A percentile compares a stretch with the other conserved stretches of the same genome.
Conservation (phyloP, 2,797 vertebrate genomes). For the Arctocebus calabarensis region DNA sequence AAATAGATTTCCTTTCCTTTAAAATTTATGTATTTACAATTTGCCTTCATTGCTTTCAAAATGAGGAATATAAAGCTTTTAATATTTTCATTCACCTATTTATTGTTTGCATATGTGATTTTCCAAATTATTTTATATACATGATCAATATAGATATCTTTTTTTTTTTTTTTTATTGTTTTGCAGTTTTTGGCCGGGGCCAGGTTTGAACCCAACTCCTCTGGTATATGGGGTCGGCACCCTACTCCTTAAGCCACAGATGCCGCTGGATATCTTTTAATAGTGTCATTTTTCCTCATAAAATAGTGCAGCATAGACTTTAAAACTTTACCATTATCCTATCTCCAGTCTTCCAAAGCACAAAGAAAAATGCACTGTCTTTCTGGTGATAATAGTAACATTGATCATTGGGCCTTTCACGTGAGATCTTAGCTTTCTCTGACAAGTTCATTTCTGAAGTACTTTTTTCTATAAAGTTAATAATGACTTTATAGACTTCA, state of each 20-base stretch:
- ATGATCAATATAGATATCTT: neutral
- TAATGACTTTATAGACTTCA: conserved; percentile 8
- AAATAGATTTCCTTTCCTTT: neutral
- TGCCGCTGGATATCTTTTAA: neutral
- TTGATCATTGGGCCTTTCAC: neutral
- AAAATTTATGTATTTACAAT: neutral
- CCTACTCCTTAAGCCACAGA: too few relatives aligned
- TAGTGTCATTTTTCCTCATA: neutral
- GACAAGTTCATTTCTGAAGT: neutral
- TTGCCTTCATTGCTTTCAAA: neutral
- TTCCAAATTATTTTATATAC: neutral
- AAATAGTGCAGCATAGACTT: neutral
- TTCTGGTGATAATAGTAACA: neutral
- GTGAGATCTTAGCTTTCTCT: neutral
- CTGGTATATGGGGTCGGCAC: too few relatives aligned
- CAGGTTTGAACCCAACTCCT: too few relatives aligned
- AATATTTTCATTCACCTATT: neutral
- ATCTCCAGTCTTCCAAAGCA: neutral
- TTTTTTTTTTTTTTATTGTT: neutral
- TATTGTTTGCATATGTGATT: neutral
- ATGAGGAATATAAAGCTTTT: neutral
- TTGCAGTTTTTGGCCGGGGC: too few relatives aligned
- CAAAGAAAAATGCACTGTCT: neutral
- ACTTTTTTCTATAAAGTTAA: conserved; percentile 43
- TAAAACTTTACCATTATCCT: neutral